Percentiles rank a stretch among this genome's conserved stretches.
phyloP scores from a whole-genome alignment of 2,113 vertebrate genomes.

The Gopherus evgoodei region DNA sequence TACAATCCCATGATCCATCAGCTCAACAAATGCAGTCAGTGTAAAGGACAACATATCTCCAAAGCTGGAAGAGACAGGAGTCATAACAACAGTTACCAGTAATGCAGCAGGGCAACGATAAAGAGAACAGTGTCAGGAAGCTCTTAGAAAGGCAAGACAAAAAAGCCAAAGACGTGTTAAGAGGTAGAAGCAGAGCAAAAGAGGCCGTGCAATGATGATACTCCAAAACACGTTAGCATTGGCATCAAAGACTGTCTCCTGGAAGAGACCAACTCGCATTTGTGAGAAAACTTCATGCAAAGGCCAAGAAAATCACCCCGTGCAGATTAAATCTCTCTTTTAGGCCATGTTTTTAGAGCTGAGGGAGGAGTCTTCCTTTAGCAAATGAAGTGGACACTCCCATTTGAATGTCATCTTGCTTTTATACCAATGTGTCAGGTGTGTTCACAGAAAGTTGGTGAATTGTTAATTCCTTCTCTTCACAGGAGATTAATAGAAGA shows the following conservation, averaged over 20 bases:
- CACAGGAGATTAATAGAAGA: background rate
- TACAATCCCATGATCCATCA: slow-evolving; percentile 99
- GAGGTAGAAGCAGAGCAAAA: slow-evolving; percentile 53
- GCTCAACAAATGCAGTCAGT: slow-evolving; percentile 97
- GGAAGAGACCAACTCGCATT: slow-evolving; percentile 3
- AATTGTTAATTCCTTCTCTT: background rate
- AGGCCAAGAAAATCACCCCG: background rate
- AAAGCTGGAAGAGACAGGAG: slow-evolving; percentile 87
- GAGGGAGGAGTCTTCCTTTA: background rate
- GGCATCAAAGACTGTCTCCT: slow-evolving; percentile 11
- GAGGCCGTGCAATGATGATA: slow-evolving; percentile 16
- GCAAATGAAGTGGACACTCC: background rate
- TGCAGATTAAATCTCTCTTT: background rate
- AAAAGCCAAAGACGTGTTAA: slow-evolving; percentile 36
- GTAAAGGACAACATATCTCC: slow-evolving; percentile 98
- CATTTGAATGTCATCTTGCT: background rate
- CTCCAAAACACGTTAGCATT: background rate
- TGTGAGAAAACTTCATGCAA: background rate
- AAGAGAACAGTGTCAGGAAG: slow-evolving; percentile 2
- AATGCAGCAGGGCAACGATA: background rate
- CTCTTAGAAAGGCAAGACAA: slow-evolving; percentile 45
- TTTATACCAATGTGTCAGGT: background rate
- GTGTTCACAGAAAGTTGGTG: background rate
- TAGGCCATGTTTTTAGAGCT: background rate
- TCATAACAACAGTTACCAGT: slow-evolving; percentile 61